Conservation (phyloP, 2,888 invertebrate species). For the Sericinus montela region DNA sequence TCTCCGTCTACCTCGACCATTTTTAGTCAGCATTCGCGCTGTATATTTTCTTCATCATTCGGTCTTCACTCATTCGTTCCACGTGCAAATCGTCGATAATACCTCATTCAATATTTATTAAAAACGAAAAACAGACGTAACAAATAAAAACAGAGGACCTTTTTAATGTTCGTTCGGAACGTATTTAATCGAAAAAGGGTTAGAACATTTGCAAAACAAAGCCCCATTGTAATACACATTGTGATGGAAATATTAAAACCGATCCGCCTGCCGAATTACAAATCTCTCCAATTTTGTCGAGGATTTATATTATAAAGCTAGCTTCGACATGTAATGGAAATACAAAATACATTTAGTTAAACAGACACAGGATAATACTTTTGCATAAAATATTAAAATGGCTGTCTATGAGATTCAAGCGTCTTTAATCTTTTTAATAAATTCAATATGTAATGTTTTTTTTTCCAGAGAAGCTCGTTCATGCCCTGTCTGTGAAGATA, state of each 20-base stretch:
- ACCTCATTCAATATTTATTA: too few species aligned
- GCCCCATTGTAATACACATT: constrained; percentile 1
- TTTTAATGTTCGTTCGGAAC: too few species aligned
- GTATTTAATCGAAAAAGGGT: too few species aligned
- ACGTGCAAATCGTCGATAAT: too few species aligned
- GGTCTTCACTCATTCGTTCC: too few species aligned
- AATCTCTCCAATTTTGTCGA: constrained; percentile 16
- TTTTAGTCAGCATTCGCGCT: too few species aligned
- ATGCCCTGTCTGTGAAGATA: too few species aligned
- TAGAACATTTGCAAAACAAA: neutral
- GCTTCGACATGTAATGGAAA: constrained; percentile 11
- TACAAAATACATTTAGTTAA: constrained; percentile 5
- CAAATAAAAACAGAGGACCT: too few species aligned
- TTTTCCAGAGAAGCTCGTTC: too few species aligned
- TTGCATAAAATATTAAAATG: constrained; percentile 7
- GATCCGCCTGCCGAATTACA: constrained; percentile 11
- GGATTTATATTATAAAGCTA: constrained; percentile 11
- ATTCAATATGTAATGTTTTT: neutral
- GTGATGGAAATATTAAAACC: constrained; percentile 8
- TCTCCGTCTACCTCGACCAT: too few species aligned
- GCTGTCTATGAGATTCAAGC: neutral
- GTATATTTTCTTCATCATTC: too few species aligned
- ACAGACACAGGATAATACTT: constrained; percentile 1
- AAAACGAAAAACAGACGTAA: too few species aligned
- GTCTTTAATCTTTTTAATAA: neutral